Conservation (phyloP, 2,888 invertebrate species). For the Dryobota labecula region DNA sequence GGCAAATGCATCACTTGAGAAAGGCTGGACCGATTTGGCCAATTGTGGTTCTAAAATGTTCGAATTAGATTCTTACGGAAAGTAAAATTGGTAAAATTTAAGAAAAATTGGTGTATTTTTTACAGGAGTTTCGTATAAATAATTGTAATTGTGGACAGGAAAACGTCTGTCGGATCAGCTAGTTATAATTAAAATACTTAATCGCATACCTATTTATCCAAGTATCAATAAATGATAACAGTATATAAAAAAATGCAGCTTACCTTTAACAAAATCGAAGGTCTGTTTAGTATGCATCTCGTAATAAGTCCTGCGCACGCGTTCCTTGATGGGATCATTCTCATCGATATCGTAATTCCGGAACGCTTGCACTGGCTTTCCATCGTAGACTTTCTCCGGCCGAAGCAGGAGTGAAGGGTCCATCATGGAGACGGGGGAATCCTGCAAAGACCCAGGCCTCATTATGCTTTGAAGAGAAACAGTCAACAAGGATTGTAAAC, state of each 20-base stretch:
- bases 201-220: no score
- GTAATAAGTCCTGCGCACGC: constrained; percentile 96
- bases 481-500: no score
- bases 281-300: constrained; percentile 97
- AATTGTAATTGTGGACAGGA: no score
- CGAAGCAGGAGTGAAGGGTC: constrained; percentile 92
- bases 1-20: no score
- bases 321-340: constrained; percentile 93
- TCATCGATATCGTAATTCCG: constrained; percentile 94
- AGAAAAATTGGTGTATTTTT: no score
- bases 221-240: background rate
- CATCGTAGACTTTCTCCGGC: constrained; percentile 93
- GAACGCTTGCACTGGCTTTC: constrained; percentile 94
- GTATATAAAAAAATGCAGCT: constrained; percentile 40
- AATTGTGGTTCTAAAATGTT: no score
- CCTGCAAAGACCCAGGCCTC: constrained; percentile 56
- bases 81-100: no score
- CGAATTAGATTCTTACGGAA: no score
- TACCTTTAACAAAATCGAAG: constrained; percentile 95
- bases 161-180: no score
- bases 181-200: no score
- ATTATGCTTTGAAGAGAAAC: constrained; percentile 26
- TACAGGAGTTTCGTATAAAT: no score
- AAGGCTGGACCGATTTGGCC: no score
- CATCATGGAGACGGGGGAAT: constrained; percentile 79